phyloP scores from a whole-genome alignment of 2,888 invertebrate species.

The Lissocephala sabroskyi region DNA sequence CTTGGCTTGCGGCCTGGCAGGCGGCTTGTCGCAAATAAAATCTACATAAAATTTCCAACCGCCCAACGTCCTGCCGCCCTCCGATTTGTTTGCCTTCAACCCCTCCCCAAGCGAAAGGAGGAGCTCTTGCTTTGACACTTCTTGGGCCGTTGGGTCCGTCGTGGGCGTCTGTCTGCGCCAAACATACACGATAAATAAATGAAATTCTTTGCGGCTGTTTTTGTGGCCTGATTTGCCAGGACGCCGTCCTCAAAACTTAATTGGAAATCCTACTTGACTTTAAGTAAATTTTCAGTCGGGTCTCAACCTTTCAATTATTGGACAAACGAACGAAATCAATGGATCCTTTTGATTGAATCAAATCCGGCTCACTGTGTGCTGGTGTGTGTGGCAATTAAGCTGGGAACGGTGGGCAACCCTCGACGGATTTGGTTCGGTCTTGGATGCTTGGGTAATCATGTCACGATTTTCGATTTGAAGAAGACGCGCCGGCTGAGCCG shows the following conservation, averaged over 20 bases:
- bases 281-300: slow-evolving; percentile 26
- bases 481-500: too few relatives aligned
- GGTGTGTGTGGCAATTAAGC: slow-evolving; percentile 46
- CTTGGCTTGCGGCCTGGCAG: slow-evolving; percentile 49
- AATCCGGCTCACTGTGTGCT: too few relatives aligned
- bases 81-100: slow-evolving; percentile 32
- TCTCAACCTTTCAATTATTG: slow-evolving; percentile 11
- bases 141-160: slow-evolving; percentile 15
- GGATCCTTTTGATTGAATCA: slow-evolving; percentile 52
- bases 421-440: slow-evolving; percentile 21
- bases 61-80: slow-evolving; percentile 8
- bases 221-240: slow-evolving; percentile 23
- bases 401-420: slow-evolving; percentile 18
- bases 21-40: slow-evolving; percentile 46
- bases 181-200: slow-evolving; percentile 37
- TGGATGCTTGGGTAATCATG: slow-evolving; percentile 45
- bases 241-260: slow-evolving; percentile 39
- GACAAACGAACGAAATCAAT: slow-evolving; percentile 36
- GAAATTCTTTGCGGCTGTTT: slow-evolving; percentile 44
- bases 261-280: slow-evolving; percentile 45
- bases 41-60: slow-evolving; percentile 45
- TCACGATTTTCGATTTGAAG: slow-evolving; percentile 61
- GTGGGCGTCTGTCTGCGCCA: too few relatives aligned
- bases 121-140: slow-evolving; percentile 42
- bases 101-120: too few relatives aligned